Percentiles rank a stretch among this genome's conserved stretches.
These are phyloP conservation scores for Eudasyphora cyanicolor DNA, from an alignment of 2,888 invertebrate genomes.

Conservation along the genomic window DNA sequence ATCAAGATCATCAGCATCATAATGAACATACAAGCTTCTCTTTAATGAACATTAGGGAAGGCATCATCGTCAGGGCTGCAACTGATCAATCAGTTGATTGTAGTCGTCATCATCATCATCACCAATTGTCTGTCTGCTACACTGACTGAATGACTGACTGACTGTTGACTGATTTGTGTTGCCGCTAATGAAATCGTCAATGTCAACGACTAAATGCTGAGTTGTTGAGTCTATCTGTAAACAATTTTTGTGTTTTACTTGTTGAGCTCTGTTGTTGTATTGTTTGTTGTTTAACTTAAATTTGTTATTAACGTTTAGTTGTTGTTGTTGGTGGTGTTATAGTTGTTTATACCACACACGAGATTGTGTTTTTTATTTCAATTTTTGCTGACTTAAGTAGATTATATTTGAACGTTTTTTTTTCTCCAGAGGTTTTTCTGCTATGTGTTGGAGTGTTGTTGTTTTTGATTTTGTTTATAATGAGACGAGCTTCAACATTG, in stretches of 20 bases:
- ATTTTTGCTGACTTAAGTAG: conserved; percentile 54
- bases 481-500: conserved; percentile 48
- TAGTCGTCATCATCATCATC: too few species aligned
- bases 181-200: conserved; percentile 52
- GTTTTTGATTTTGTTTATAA: conserved; percentile 5
- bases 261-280: conserved; percentile 21
- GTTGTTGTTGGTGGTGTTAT: conserved; percentile 13
- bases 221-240: conserved; percentile 55
- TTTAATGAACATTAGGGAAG: too few species aligned
- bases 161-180: conserved; percentile 7
- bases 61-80: neutral
- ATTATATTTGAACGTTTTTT: conserved; percentile 44
- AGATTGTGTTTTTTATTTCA: conserved; percentile 8
- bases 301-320: conserved; percentile 1
- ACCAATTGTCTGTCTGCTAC: neutral
- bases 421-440: neutral
- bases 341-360: conserved; percentile 13
- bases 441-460: conserved; percentile 22
- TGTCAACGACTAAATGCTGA: conserved; percentile 63
- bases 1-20: too few species aligned
- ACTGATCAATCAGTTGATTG: too few species aligned
- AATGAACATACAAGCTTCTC: too few species aligned
- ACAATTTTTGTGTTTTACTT: conserved; percentile 34
- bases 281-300: conserved; percentile 32
- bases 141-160: neutral